A percentile compares a stretch with the other conserved stretches of the same genome.
These are phyloP conservation scores for Scophthalmus maximus DNA, from an alignment of 2,113 vertebrate species.

Conservation along the genomic window DNA sequence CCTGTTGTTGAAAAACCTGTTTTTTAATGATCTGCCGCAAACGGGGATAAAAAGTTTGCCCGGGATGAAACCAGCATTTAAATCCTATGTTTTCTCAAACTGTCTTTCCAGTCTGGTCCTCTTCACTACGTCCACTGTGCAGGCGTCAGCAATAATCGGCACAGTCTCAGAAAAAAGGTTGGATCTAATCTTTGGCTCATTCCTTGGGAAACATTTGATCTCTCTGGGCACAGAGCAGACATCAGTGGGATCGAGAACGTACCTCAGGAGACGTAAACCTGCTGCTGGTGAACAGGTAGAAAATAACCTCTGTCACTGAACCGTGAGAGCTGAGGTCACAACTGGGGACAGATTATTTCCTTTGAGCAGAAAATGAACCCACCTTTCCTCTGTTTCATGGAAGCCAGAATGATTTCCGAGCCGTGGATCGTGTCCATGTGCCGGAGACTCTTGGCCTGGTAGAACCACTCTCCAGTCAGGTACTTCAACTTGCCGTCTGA, in stretches of 20 bases:
- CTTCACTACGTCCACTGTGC: neutral
- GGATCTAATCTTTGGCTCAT: neutral
- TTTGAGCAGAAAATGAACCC: constrained; percentile 38
- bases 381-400: constrained; percentile 90
- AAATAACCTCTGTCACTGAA: neutral
- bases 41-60: neutral
- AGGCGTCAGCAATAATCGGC: neutral
- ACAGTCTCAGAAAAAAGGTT: too few relatives aligned
- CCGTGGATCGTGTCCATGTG: constrained; percentile 94
- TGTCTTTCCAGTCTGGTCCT: neutral
- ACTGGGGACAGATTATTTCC: neutral
- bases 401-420: constrained; percentile 93
- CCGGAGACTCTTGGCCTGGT: constrained; percentile 91
- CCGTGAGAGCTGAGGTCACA: neutral
- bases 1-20: neutral
- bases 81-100: neutral
- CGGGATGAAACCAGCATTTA: neutral
- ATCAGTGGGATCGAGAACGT: neutral
- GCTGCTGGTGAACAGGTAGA: neutral
- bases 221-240: neutral
- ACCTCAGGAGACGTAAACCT: neutral
- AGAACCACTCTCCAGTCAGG: constrained; percentile 97
- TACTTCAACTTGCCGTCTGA: constrained; percentile 87
- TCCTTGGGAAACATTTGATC: neutral
- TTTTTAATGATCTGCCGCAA: neutral